A percentile compares a stretch with the other conserved stretches of the same genome.
phyloP scores from a whole-genome alignment of 53 echinoderm and acorn worm species.

The Pentamera pediparva region DNA sequence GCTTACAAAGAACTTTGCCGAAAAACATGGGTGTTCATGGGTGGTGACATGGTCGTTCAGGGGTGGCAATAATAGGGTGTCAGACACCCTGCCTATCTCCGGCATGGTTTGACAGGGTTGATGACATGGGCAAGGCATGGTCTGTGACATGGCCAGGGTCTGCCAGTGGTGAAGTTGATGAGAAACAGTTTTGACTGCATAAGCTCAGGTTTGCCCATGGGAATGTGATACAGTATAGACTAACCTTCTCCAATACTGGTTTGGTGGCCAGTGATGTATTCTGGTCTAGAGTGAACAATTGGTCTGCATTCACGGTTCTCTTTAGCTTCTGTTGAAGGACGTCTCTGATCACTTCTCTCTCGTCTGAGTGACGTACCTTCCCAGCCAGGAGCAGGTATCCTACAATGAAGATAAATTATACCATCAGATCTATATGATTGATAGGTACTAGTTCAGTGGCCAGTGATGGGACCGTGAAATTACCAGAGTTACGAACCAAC shows the following conservation, averaged over 20 bases:
- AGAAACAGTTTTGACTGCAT: neutral
- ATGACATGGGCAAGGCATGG: no score
- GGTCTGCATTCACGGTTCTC: conserved; percentile 62
- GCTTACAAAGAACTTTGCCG: no score
- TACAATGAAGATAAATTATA: neutral
- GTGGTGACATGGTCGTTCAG: no score
- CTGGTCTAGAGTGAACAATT: conserved; percentile 59
- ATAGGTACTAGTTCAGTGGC: no score
- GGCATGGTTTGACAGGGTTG: no score
- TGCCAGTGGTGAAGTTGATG: no score
- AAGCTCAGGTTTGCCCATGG: neutral
- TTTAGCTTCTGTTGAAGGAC: conserved; percentile 83
- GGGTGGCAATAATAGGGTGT: no score
- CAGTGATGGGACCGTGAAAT: neutral
- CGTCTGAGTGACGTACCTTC: conserved; percentile 71
- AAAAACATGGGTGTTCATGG: no score
- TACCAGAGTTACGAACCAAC: neutral
- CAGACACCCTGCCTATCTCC: no score
- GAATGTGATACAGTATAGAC: neutral
- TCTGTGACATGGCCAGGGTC: no score
- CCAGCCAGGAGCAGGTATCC: conserved; percentile 89
- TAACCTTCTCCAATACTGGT: conserved; percentile 57
- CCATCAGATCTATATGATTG: neutral
- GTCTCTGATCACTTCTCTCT: conserved; percentile 63
- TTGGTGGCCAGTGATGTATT: conserved; percentile 66